These are phyloP conservation scores for Macaca nemestrina DNA, from an alignment of 2,113 vertebrate species.

Conservation along the genomic window DNA sequence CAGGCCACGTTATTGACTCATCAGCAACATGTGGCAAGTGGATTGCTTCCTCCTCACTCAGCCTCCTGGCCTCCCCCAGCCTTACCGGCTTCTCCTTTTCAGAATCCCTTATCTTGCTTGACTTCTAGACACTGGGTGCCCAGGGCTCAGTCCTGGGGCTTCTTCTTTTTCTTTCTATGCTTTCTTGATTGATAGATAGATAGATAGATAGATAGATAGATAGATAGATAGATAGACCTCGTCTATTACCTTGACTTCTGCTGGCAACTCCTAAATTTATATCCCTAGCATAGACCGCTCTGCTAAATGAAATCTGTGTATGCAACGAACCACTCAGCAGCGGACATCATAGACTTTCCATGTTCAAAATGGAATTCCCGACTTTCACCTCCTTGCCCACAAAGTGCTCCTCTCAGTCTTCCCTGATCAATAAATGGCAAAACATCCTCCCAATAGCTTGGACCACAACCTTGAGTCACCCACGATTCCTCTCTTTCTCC, in stretches of 20 bases:
- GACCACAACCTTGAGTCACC: not conserved
- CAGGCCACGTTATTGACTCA: not conserved
- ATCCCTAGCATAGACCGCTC: not conserved
- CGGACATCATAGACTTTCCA: accelerated
- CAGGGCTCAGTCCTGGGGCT: not conserved
- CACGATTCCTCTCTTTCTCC: not conserved
- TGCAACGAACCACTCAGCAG: not conserved
- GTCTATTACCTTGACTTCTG: not conserved
- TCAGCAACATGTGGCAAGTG: no score
- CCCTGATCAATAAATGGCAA: not conserved
- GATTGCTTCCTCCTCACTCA: not conserved
- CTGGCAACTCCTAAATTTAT: not conserved
- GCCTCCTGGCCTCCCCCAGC: no score
- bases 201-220: no score
- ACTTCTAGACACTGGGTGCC: not conserved
- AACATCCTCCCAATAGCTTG: not conserved
- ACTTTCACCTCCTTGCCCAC: not conserved
- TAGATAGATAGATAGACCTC: not conserved
- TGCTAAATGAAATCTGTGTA: not conserved
- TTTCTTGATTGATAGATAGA: not conserved
- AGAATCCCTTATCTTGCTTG: not conserved
- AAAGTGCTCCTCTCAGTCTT: not conserved
- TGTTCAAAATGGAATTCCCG: not conserved
- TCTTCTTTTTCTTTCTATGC: not conserved
- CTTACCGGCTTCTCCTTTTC: no score